A percentile compares a stretch with the other conserved stretches of the same genome.
Conservation (phyloP, 2,797 vertebrate genomes). For the Chaetodon trifasciatus region DNA sequence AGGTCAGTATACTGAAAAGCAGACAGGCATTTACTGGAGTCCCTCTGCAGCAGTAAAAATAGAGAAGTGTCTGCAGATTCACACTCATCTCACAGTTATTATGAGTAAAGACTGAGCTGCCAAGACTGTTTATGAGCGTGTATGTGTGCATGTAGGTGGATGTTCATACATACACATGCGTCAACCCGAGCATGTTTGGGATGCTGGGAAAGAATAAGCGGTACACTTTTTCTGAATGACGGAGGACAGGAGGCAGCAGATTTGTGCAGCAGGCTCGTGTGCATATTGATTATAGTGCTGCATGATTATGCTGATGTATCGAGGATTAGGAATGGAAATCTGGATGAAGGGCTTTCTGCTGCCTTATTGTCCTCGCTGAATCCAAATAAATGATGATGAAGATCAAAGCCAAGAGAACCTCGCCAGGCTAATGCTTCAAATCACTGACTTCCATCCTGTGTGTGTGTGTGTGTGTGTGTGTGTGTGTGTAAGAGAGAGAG, state of each 20-base stretch:
- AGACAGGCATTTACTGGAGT: slow-evolving; percentile 40
- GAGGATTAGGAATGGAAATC: slow-evolving; percentile 60
- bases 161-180: not conserved
- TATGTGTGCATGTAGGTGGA: slow-evolving; percentile 2
- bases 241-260: slow-evolving; percentile 15
- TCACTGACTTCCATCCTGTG: slow-evolving; percentile 21
- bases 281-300: slow-evolving; percentile 44
- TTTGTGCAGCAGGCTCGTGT: slow-evolving; percentile 21
- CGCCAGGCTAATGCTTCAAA: slow-evolving; percentile 48
- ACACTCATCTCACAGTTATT: slow-evolving; percentile 52
- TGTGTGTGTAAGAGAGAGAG: not conserved
- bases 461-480: slow-evolving; percentile 18
- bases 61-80: slow-evolving; percentile 57
- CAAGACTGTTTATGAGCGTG: slow-evolving; percentile 8
- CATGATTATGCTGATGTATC: slow-evolving; percentile 17
- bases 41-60: slow-evolving; percentile 52
- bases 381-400: slow-evolving; percentile 53
- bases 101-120: slow-evolving; percentile 42
- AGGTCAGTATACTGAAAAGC: slow-evolving; percentile 65
- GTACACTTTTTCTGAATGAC: slow-evolving; percentile 20
- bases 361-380: slow-evolving; percentile 42
- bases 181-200: slow-evolving; percentile 9
- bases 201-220: slow-evolving; percentile 31
- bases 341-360: slow-evolving; percentile 47
- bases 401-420: slow-evolving; percentile 52